Percentiles rank a stretch among this genome's conserved stretches.
Conservation (phyloP, 2,797 vertebrate genomes). For the Sorex maritimensis region DNA sequence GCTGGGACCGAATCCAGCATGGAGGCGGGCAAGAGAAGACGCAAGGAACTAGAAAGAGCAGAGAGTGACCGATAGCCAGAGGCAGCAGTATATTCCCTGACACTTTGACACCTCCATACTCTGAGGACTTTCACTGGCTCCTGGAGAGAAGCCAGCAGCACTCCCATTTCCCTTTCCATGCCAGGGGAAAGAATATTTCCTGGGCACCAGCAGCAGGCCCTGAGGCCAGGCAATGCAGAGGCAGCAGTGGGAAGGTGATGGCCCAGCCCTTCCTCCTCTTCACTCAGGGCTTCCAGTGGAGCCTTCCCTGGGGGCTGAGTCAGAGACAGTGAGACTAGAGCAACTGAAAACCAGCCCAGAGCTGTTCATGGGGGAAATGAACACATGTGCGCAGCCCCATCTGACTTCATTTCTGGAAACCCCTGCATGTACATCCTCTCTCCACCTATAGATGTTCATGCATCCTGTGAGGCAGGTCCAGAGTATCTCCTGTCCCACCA, state of each 20-base stretch:
- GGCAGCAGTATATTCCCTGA: rapidly evolving
- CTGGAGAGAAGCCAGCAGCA: not conserved
- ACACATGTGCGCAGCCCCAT: rapidly evolving
- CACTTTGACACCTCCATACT: rapidly evolving
- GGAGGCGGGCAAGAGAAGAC: not conserved
- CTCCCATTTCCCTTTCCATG: not conserved
- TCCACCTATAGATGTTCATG: rapidly evolving
- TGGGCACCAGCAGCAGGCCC: rapidly evolving
- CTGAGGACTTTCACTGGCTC: too few species aligned
- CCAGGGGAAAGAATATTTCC: rapidly evolving
- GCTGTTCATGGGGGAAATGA: rapidly evolving
- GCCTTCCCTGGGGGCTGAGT: not conserved
- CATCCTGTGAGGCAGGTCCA: too few species aligned
- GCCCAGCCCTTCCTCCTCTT: not conserved
- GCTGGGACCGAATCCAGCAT: not conserved
- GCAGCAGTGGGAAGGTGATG: rapidly evolving
- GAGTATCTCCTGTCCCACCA: not conserved
- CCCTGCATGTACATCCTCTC: rapidly evolving
- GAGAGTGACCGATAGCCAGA: rapidly evolving
- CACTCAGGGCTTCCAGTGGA: rapidly evolving
- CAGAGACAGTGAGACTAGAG: not conserved
- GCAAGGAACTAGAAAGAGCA: rapidly evolving
- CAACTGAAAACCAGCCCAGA: too few species aligned
- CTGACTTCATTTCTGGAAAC: not conserved
- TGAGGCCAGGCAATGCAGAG: rapidly evolving